These are phyloP conservation scores for Balaeniceps rex DNA, from an alignment of 2,113 vertebrate genomes.

Conservation along the genomic window DNA sequence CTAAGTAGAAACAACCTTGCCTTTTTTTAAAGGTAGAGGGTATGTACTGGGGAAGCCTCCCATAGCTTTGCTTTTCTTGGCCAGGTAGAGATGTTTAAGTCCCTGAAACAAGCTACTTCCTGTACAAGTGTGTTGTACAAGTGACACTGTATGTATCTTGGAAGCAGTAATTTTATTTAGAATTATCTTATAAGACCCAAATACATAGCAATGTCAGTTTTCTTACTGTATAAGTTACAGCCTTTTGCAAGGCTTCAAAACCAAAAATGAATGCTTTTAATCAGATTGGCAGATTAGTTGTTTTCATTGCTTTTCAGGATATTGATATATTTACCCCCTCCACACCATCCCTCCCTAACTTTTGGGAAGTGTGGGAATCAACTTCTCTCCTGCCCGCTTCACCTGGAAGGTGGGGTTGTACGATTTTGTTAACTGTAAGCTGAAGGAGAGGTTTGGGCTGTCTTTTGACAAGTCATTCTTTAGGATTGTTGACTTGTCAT, in stretches of 20 bases:
- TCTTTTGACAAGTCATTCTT: neutral
- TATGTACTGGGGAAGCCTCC: neutral
- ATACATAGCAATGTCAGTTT: neutral
- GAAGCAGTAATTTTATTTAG: neutral
- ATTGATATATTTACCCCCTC: neutral
- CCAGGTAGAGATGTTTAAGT: neutral
- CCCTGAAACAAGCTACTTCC: neutral
- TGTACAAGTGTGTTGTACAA: no score
- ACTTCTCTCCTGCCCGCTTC: neutral
- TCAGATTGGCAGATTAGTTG: neutral
- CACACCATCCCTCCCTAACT: neutral
- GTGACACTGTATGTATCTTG: neutral
- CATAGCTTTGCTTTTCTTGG: neutral
- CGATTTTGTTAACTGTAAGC: neutral
- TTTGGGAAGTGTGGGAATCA: neutral
- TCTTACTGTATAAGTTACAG: neutral
- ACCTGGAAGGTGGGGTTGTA: neutral
- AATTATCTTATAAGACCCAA: neutral
- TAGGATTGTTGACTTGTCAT: neutral
- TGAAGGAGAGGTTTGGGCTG: neutral
- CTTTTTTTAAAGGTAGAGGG: neutral
- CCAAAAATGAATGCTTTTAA: neutral
- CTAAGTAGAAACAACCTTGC: neutral
- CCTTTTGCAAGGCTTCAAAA: neutral
- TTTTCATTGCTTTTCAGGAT: neutral